Evolutionary conservation across 1,140 invertebrate species (phyloP).

Genomic region (Euschistus heros): DNA sequence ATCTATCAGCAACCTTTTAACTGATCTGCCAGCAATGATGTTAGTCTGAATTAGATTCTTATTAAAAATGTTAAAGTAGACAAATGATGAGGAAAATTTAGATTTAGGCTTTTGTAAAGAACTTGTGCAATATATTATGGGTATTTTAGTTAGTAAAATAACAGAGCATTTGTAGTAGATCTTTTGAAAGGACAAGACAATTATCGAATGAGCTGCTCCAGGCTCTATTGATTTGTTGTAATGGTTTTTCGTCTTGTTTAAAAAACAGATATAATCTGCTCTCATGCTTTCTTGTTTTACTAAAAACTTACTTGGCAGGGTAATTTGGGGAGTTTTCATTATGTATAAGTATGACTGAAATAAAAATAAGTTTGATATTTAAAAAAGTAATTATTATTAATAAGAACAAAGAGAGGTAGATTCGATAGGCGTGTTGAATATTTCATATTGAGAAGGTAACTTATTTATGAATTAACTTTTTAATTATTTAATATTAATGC

Average conservation of each 20-base stretch:
- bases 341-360: slow-evolving; percentile 20
- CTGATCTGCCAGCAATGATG: too few species aligned
- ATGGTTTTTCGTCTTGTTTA: background rate
- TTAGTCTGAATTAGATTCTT: background rate
- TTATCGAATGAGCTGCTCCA: too few species aligned
- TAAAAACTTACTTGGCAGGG: slow-evolving; percentile 10
- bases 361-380: slow-evolving; percentile 18
- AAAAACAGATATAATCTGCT: background rate
- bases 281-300: slow-evolving; percentile 22
- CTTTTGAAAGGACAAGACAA: background rate
- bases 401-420: background rate
- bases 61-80: background rate
- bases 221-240: background rate
- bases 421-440: background rate
- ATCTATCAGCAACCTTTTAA: too few species aligned
- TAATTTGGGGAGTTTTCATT: slow-evolving; percentile 9
- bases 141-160: slow-evolving; percentile 16
- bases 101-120: background rate
- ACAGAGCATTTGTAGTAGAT: slow-evolving; percentile 16
- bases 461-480: too few species aligned
- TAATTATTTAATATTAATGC: too few species aligned
- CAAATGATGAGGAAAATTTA: too few species aligned
- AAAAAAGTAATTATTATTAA: slow-evolving; percentile 1
- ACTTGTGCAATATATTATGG: slow-evolving; percentile 21
- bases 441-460: too few species aligned